phyloP scores from a whole-genome alignment of 2,113 vertebrate species.

The Cathartes aura region DNA sequence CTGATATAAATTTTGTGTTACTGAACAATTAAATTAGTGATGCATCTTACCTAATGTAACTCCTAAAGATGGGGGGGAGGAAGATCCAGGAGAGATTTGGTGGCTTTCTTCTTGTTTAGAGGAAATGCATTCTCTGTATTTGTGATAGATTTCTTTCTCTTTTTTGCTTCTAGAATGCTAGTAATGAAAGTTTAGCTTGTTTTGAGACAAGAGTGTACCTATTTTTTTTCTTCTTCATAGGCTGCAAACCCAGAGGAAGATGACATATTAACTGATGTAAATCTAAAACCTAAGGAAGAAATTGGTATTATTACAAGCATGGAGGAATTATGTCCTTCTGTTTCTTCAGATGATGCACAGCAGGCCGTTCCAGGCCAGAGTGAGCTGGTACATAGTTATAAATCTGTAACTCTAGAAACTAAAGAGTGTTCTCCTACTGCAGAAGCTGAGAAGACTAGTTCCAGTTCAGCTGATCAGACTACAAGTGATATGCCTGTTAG shows the following conservation, averaged over 20 bases:
- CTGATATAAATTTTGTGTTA: background rate
- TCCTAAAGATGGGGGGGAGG: background rate
- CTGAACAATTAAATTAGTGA: background rate
- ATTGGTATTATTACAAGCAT: background rate
- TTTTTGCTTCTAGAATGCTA: background rate
- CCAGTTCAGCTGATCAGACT: background rate
- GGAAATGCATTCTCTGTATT: background rate
- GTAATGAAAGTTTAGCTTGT: background rate
- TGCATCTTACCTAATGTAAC: background rate
- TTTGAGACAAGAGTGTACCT: background rate
- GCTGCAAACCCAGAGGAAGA: slow-evolving; percentile 27
- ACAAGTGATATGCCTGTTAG: background rate
- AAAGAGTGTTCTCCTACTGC: background rate
- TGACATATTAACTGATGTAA: background rate
- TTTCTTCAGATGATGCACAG: background rate
- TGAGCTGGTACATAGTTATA: background rate
- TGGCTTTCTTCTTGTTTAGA: background rate
- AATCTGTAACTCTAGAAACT: background rate
- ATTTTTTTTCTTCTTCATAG: slow-evolving; percentile 24
- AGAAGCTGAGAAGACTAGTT: background rate
- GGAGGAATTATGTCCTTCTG: slow-evolving; percentile 3
- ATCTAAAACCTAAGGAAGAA: slow-evolving; percentile 39
- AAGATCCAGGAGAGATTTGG: background rate
- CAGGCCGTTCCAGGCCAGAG: background rate
- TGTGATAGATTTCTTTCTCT: background rate